Evolutionary conservation across 2,113 vertebrate species (phyloP), one percentile per base, ranked within the genome.

Genomic region (Pavo muticus): DNA sequence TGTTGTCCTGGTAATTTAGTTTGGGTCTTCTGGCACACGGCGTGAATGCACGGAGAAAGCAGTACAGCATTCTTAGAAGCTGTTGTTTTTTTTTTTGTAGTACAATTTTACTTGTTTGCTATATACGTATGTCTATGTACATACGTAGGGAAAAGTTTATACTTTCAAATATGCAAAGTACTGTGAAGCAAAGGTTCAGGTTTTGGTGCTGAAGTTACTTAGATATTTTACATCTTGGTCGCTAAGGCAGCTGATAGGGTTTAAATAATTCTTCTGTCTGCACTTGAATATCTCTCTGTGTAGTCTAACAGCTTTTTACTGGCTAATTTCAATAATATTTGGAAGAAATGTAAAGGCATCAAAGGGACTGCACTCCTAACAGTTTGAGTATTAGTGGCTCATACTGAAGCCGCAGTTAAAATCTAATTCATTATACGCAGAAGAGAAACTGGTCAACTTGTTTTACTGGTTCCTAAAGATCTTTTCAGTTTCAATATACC

Each of bases 1-100:
- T 90, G 63, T 61, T 92, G 47, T 83, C 75, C 78, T n/a, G 37
- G 56, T 76, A 57, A 68, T 88, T 91, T 68, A 86, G 42, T 61
- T 65, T 68, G 82, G 32, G 39, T 57, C 82, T 91, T 86, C 56
- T 85, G 78, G 75, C 42, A 60, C 25, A 10, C 14, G 25, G 14
- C 18, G 16, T 39, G 44, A 84, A 54, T 19, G 13, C 52, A 52
- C 40, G 79, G 32, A 70, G 29, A 39, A 79, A 74, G 42, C 11
- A 4, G 29, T 37, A 9, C 1, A 1, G 32, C 64, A 93, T 68
- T 75, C 47, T 71, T 24, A 69, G 65, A 14, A 69, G 19, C 20
- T 71, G 10, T 48, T 27, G 6, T 54, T 52, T 47, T 44, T 20
- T 47, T 47, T 35, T 90, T 85, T 85, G 35, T 7, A 75, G 40